phyloP scores from a whole-genome alignment of 2,113 vertebrate genomes.

The Rissa tridactyla region DNA sequence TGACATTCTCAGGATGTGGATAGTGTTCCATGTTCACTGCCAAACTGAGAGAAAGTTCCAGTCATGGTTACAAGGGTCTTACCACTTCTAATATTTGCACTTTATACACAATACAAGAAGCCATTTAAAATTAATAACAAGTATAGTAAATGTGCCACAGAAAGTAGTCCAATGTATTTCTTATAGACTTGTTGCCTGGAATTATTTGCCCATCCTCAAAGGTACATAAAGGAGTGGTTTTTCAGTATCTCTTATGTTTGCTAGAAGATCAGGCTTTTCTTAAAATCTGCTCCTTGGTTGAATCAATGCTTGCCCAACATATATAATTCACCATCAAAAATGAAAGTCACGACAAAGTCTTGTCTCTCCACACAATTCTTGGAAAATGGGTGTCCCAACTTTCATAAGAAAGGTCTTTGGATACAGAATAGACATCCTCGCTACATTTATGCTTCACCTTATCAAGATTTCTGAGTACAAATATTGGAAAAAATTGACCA shows the following conservation, averaged over 20 bases:
- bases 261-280: background rate
- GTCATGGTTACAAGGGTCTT: background rate
- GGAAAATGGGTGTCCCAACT: background rate
- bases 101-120: background rate
- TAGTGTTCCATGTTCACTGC: background rate
- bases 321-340: background rate
- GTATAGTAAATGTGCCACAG: background rate
- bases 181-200: background rate
- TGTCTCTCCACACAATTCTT: background rate
- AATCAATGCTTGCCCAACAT: background rate
- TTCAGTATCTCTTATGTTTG: background rate
- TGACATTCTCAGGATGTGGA: background rate
- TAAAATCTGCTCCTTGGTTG: background rate
- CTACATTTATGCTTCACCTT: background rate
- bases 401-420: background rate
- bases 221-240: background rate
- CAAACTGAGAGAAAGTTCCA: background rate
- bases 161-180: background rate
- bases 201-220: background rate
- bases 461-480: background rate
- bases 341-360: background rate
- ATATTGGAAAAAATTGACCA: background rate
- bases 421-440: background rate
- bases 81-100: background rate
- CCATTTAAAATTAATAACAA: background rate